These are phyloP conservation scores for Nebria ingens DNA, from an alignment of 1,140 invertebrate species.

Conservation along the genomic window DNA sequence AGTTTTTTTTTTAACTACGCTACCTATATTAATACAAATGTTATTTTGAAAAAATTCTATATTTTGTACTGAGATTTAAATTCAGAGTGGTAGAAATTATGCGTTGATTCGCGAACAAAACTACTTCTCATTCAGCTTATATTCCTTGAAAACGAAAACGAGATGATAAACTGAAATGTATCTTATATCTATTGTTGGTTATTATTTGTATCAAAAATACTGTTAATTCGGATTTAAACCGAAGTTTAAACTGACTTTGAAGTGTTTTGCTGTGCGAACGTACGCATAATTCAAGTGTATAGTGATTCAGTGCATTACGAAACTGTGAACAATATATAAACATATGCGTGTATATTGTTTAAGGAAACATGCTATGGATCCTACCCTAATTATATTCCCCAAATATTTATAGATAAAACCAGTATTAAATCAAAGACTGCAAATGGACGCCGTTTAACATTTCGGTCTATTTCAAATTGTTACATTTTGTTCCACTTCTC, in stretches of 20 bases:
- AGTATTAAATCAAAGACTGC: no score
- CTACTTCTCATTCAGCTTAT: not conserved
- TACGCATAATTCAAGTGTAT: not conserved
- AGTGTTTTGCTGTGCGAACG: not conserved
- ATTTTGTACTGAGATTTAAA: no score
- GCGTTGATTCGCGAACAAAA: no score
- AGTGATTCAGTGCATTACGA: not conserved
- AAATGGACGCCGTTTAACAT: no score
- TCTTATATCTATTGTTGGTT: slow-evolving; percentile 5
- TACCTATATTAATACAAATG: no score
- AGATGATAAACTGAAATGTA: not conserved
- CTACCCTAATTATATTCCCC: slow-evolving; percentile 3
- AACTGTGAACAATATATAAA: slow-evolving; percentile 3
- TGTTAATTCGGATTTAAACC: slow-evolving; percentile 1
- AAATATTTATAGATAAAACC: no score
- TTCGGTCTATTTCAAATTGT: no score
- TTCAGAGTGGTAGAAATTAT: no score
- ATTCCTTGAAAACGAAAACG: not conserved
- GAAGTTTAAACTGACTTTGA: not conserved
- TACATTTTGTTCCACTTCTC: no score
- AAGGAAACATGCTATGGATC: slow-evolving; percentile 3
- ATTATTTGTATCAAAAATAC: slow-evolving; percentile 6
- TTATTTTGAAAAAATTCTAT: no score
- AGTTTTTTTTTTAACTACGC: no score
- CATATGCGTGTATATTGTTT: not conserved